Evolutionary conservation across 2,797 vertebrate genomes (phyloP).

Genomic region (Zalophus californianus): DNA sequence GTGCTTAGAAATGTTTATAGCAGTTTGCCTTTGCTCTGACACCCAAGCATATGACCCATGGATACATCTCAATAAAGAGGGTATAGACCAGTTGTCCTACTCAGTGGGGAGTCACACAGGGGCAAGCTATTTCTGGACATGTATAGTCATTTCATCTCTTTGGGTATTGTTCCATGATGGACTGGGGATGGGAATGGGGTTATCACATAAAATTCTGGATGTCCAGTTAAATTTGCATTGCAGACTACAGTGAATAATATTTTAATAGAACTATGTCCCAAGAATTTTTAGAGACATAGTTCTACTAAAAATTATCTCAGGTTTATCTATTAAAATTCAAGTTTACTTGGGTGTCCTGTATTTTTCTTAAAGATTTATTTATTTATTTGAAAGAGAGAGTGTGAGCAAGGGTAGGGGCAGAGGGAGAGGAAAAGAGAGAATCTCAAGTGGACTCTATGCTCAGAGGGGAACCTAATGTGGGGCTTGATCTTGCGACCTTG

Average conservation of each 20-base stretch:
- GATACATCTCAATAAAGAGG: neutral
- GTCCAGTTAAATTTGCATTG: neutral
- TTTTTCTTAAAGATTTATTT: neutral
- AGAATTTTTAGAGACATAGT: neutral
- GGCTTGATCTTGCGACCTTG: neutral
- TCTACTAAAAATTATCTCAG: neutral
- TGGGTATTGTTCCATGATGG: neutral
- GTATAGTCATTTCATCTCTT: neutral
- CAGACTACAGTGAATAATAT: neutral
- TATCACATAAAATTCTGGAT: neutral
- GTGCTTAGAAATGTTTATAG: neutral
- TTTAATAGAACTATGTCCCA: neutral
- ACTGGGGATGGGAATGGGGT: neutral
- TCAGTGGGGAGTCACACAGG: neutral
- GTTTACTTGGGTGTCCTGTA: neutral
- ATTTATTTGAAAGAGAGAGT: neutral
- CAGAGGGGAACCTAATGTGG: neutral
- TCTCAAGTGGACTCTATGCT: neutral
- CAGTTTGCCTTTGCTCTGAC: neutral
- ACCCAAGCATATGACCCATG: neutral
- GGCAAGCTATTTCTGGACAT: neutral
- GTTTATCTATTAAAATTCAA: conserved; percentile 29
- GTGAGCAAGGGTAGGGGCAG: neutral
- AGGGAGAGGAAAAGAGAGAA: neutral
- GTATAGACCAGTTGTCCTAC: neutral